phyloP scores from a whole-genome alignment of 2,113 vertebrate species.

The Egretta garzetta region DNA sequence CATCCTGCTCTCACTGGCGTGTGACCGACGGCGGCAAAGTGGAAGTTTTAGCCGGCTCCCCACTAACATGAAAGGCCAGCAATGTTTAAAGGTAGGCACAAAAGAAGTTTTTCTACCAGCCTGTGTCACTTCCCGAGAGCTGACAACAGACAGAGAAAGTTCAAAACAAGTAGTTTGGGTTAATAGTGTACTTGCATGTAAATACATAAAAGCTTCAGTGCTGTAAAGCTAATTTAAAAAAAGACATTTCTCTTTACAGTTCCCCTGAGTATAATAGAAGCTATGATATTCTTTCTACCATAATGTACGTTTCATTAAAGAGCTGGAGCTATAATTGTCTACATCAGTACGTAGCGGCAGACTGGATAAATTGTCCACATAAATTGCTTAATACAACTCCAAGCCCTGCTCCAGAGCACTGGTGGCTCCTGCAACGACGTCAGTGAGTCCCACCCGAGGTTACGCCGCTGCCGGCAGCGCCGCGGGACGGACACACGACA shows the following conservation, averaged over 20 bases:
- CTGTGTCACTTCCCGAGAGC: neutral
- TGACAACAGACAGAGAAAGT: constrained; percentile 46
- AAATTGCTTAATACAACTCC: constrained; percentile 67
- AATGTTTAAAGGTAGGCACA: neutral
- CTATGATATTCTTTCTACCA: constrained; percentile 73
- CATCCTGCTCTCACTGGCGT: constrained; percentile 20
- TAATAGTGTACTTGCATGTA: constrained; percentile 76
- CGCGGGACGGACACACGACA: neutral
- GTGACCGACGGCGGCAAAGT: constrained; percentile 16
- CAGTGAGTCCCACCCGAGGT: neutral
- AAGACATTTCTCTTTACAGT: constrained; percentile 75
- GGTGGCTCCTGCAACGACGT: constrained; percentile 10
- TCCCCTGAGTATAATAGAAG: constrained; percentile 72
- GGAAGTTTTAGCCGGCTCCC: constrained; percentile 51
- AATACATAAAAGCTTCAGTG: constrained; percentile 75
- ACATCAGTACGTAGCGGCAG: constrained; percentile 57
- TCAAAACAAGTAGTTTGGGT: constrained; percentile 67
- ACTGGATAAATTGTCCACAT: constrained; percentile 64
- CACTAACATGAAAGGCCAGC: constrained; percentile 48
- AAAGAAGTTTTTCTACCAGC: neutral
- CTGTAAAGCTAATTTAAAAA: constrained; percentile 76
- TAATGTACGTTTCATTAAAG: constrained; percentile 75
- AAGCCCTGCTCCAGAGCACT: constrained; percentile 1
- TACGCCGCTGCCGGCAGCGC: neutral
- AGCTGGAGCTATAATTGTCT: constrained; percentile 74